phyloP scores from a whole-genome alignment of 2,797 vertebrate species.

The Gymnothorax javanicus region DNA sequence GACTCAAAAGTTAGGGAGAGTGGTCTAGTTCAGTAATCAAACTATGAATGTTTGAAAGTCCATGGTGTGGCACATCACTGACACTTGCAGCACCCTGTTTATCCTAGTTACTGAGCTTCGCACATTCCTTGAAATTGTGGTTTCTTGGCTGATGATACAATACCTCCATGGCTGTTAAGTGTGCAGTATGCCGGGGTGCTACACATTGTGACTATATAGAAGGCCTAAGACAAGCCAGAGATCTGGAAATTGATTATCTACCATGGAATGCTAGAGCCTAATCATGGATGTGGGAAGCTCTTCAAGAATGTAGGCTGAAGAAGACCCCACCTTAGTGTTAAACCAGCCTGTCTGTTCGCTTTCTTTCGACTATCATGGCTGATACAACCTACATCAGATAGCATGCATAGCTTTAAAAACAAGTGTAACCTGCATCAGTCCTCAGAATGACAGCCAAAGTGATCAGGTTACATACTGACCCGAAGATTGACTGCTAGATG shows the following conservation, averaged over 20 bases:
- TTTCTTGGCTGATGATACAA: background rate
- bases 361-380: background rate
- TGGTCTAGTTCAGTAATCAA: background rate
- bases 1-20: background rate
- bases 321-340: background rate
- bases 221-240: background rate
- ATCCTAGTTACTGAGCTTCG: background rate
- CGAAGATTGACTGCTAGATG: background rate
- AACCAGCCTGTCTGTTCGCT: background rate
- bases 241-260: background rate
- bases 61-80: background rate
- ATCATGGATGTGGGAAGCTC: background rate
- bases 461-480: background rate
- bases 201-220: background rate
- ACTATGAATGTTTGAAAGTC: background rate
- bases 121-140: background rate
- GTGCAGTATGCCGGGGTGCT: background rate
- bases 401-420: slow-evolving; percentile 11
- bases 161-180: background rate
- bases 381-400: background rate
- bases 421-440: background rate
- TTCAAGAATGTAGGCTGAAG: background rate
- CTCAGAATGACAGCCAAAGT: background rate
- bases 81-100: background rate
- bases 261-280: background rate